Evolutionary conservation across 2,113 vertebrate genomes (phyloP).

Genomic region (Cardinalis cardinalis): DNA sequence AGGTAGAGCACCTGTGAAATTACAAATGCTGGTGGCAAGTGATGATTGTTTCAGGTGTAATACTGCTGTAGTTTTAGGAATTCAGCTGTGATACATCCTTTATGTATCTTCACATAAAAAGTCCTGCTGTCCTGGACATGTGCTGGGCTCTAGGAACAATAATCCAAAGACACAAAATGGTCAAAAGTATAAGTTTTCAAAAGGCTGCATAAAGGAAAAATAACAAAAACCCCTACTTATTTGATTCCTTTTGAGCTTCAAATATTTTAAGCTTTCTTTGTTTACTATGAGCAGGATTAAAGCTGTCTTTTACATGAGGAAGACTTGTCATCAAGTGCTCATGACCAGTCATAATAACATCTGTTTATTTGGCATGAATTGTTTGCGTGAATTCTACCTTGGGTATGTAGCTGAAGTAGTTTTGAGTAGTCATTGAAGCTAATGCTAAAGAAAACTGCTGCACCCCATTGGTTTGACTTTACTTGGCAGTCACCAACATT

Average conservation of each 20-base stretch:
- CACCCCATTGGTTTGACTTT: background rate
- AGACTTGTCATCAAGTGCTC: background rate
- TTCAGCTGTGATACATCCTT: background rate
- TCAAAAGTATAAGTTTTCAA: background rate
- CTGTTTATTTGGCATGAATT: background rate
- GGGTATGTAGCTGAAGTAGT: background rate
- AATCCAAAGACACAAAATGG: background rate
- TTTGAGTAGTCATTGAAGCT: background rate
- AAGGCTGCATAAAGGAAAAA: background rate
- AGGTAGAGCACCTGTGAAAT: background rate
- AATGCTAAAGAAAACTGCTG: background rate
- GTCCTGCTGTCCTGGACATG: background rate
- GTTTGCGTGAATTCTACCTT: background rate
- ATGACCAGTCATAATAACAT: background rate
- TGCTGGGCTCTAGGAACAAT: background rate
- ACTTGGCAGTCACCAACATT: rapidly evolving
- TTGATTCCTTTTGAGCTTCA: background rate
- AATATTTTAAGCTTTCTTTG: background rate
- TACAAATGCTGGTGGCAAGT: background rate
- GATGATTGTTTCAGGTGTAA: background rate
- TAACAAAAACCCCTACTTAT: rapidly evolving
- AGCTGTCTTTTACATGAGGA: background rate
- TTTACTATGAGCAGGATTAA: background rate
- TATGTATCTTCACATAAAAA: background rate
- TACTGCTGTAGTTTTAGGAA: background rate